These are phyloP conservation scores for Lasiurus borealis DNA, from an alignment of 2,113 vertebrate genomes.

Conservation along the genomic window DNA sequence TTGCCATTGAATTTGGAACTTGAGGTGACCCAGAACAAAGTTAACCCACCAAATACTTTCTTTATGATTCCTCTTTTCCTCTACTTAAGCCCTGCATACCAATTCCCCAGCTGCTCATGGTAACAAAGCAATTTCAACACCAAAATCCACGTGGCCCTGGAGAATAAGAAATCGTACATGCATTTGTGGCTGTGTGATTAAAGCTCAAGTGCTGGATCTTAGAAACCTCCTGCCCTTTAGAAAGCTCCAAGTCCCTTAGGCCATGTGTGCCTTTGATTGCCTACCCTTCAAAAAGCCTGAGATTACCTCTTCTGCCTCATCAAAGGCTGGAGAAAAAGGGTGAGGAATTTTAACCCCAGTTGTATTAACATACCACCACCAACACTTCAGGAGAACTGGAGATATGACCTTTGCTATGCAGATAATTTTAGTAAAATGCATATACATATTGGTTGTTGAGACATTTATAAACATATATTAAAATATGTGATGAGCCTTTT, in stretches of 20 bases:
- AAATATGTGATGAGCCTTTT: slow-evolving; percentile 3
- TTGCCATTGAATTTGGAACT: slow-evolving; percentile 39
- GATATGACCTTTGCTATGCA: slow-evolving; percentile 35
- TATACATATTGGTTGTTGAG: not conserved
- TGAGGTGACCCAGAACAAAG: slow-evolving; percentile 68
- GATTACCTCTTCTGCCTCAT: slow-evolving; percentile 52
- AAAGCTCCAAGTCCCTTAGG: slow-evolving; percentile 66
- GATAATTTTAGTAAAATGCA: slow-evolving; percentile 44
- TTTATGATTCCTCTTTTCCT: slow-evolving; percentile 57
- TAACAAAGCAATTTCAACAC: slow-evolving; percentile 75
- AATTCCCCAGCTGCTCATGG: slow-evolving; percentile 59
- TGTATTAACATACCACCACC: slow-evolving; percentile 18
- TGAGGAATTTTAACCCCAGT: slow-evolving; percentile 26
- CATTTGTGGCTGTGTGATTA: slow-evolving; percentile 66
- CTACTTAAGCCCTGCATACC: slow-evolving; percentile 64
- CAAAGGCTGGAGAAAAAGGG: slow-evolving; percentile 37
- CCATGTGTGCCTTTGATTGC: slow-evolving; percentile 66
- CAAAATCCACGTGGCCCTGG: slow-evolving; percentile 68
- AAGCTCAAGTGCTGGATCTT: slow-evolving; percentile 62
- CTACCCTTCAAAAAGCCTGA: slow-evolving; percentile 20
- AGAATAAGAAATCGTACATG: slow-evolving; percentile 72
- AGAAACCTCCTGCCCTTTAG: slow-evolving; percentile 68
- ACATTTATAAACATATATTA: slow-evolving; percentile 21
- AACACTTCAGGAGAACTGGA: slow-evolving; percentile 56
- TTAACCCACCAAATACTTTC: slow-evolving; percentile 54